Evolutionary conservation across 2,888 invertebrate species (phyloP), one percentile per base, ranked within the genome.

Genomic region (Boloria selene): DNA sequence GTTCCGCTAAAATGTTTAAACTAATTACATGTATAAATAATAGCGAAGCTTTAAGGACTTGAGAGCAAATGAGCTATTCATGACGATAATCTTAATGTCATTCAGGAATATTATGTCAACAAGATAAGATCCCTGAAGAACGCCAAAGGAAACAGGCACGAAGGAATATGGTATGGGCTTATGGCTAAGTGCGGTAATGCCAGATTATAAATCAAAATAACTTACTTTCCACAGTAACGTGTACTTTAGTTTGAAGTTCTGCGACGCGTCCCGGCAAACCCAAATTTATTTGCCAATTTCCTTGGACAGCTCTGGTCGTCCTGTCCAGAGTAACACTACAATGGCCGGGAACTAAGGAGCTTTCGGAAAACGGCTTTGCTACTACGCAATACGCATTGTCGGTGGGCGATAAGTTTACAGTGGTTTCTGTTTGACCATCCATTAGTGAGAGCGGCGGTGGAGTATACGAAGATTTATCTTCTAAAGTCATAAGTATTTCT

Each of bases 191-290:
- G 22, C 22, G 22, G 22, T 22, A 22, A 22, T 22, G 22, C 22
- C 10, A 7, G 10, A 10, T 38, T 38, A 38, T 38, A 38, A 38
- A 38, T 38, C 31, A 47, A 47, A 47, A 16, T 10, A 18, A 65
- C 74, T 69, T 69, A 91, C 91, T 79, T 78, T 90, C 79, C 44
- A 91, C 87, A 59, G 78, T 74, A 4, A 93, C 83, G 13, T 74
- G 80, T 59, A 85, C 84, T 55, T 85, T 79, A 4, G 88, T 67
- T 16, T 80, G 77, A 51, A 90, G 64, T 73, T 93, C 93, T 0
- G 84, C 70, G 0, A 93, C 83, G 68, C 81, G 79, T 6, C 93
- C 93, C 2, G 88, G 87, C 13, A 93, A 61, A 0, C 92, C 93
- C 38, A 91, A 75, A 1, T 87, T 71, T 0, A 92, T 79, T 55